Percentiles rank a stretch among this genome's conserved stretches.
Evolutionary conservation across 2,797 vertebrate genomes (phyloP).

Genomic region (Denticeps clupeoides): DNA sequence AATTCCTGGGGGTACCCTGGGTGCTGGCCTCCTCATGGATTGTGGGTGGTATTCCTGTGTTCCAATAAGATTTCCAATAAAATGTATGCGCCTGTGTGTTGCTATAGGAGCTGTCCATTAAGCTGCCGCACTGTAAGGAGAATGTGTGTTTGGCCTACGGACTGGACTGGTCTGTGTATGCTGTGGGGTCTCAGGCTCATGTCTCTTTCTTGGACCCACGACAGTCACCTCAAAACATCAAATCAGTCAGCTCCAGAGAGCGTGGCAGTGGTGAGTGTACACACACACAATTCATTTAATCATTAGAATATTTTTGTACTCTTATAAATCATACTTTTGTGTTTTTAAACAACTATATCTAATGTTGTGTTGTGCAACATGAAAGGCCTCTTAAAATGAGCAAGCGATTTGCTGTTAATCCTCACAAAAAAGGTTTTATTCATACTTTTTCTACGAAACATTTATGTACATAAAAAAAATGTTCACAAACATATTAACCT

Average conservation of each 20-base stretch:
- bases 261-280: slow-evolving; percentile 75
- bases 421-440: too few species aligned
- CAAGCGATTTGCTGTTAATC: too few species aligned
- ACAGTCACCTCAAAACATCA: slow-evolving; percentile 80
- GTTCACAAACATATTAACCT: too few species aligned
- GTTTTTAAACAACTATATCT: too few species aligned
- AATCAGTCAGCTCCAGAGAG: slow-evolving; percentile 88
- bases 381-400: too few species aligned
- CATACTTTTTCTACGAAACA: too few species aligned
- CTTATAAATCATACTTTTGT: too few species aligned
- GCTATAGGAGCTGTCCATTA: slow-evolving; percentile 81
- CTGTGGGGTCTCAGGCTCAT: slow-evolving; percentile 93
- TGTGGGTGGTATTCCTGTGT: neutral
- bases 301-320: too few species aligned
- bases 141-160: slow-evolving; percentile 96
- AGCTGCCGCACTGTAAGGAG: slow-evolving; percentile 93
- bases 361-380: too few species aligned
- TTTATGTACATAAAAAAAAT: too few species aligned
- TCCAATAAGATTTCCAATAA: neutral
- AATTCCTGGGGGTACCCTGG: too few species aligned
- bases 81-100: neutral
- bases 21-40: too few species aligned
- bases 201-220: slow-evolving; percentile 95
- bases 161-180: slow-evolving; percentile 92
- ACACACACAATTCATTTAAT: neutral